These are phyloP conservation scores for Tupaia tana DNA, from an alignment of 2,113 vertebrate species.

Conservation along the genomic window DNA sequence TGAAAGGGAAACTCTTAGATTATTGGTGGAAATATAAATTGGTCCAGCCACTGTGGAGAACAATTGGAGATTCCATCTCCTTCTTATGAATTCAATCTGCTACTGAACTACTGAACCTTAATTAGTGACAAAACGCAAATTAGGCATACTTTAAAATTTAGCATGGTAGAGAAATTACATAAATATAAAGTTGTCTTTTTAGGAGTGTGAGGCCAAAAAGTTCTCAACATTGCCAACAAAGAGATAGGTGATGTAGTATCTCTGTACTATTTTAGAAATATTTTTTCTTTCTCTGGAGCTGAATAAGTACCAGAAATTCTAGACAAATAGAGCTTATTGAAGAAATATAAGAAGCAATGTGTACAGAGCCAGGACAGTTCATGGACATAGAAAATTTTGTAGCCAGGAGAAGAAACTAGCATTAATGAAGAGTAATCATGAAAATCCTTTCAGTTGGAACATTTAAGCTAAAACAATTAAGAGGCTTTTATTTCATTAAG, in stretches of 20 bases:
- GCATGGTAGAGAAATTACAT: background rate
- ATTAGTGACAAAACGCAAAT: background rate
- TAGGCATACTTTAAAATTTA: background rate
- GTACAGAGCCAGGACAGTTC: background rate
- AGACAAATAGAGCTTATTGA: conserved; percentile 56
- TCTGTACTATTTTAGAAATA: background rate
- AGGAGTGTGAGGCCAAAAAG: background rate
- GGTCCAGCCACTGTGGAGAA: no score
- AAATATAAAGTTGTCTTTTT: background rate
- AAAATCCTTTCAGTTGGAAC: conserved; percentile 57
- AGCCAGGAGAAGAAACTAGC: conserved; percentile 45
- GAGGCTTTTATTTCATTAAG: conserved; percentile 72
- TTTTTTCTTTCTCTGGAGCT: conserved; percentile 26
- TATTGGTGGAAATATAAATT: no score
- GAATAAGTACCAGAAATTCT: background rate
- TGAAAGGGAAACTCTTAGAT: no score
- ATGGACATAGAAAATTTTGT: conserved; percentile 44
- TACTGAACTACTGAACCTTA: background rate
- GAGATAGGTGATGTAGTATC: conserved; percentile 6
- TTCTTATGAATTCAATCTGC: background rate
- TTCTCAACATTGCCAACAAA: background rate
- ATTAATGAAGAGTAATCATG: conserved; percentile 61
- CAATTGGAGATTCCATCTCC: background rate
- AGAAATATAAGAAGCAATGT: conserved; percentile 65
- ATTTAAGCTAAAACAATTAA: conserved; percentile 73